These are phyloP conservation scores for Chloroclystis v-ata DNA, from an alignment of 2,888 invertebrate genomes.

Conservation along the genomic window DNA sequence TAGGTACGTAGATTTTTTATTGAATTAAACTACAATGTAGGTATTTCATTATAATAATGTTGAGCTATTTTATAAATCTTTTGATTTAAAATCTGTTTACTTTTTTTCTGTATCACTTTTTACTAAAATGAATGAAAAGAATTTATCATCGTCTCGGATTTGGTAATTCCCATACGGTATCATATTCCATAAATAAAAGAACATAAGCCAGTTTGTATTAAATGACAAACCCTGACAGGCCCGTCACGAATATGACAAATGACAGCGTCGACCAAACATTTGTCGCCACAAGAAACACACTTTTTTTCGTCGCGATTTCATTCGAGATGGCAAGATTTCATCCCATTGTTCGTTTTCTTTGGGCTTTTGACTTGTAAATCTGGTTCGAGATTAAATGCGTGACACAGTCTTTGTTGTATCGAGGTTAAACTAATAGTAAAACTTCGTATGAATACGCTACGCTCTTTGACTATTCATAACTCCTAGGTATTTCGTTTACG, in stretches of 20 bases:
- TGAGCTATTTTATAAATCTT: too few relatives aligned
- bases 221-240: conserved; percentile 22
- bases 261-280: conserved; percentile 45
- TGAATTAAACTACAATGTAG: too few relatives aligned
- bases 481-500: background rate
- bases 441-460: conserved; percentile 18
- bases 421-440: conserved; percentile 17
- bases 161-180: background rate
- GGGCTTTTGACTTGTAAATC: conserved; percentile 33
- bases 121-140: too few relatives aligned
- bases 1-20: too few relatives aligned
- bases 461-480: conserved; percentile 12
- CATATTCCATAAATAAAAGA: background rate
- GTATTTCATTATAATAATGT: too few relatives aligned
- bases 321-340: conserved; percentile 48
- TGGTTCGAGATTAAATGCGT: conserved; percentile 23
- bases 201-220: conserved; percentile 4
- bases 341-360: conserved; percentile 47
- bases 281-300: conserved; percentile 43
- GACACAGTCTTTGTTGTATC: conserved; percentile 26
- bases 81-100: too few relatives aligned
- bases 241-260: conserved; percentile 42
- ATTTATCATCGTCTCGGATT: too few relatives aligned
- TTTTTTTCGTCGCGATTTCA: conserved; percentile 44
- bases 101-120: too few relatives aligned